These are phyloP conservation scores for Cantharis nigra DNA, from an alignment of 2,888 invertebrate species.

Conservation along the genomic window DNA sequence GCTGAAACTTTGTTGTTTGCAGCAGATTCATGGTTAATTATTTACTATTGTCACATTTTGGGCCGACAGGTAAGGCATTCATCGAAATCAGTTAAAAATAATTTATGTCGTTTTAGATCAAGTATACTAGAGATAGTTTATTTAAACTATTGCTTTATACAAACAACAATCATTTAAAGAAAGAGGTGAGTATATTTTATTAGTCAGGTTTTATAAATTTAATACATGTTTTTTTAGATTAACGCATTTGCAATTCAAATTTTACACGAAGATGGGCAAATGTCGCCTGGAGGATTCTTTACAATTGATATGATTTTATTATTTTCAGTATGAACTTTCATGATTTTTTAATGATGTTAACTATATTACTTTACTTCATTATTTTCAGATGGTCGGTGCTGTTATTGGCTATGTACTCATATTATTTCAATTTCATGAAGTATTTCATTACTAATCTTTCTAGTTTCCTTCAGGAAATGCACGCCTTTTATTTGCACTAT, in stretches of 20 bases:
- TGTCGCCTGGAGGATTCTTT: not conserved
- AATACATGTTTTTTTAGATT: not conserved
- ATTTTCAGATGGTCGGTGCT: not conserved
- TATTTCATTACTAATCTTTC: not conserved
- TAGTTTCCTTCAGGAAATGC: not conserved
- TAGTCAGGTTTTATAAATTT: not conserved
- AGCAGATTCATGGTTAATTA: not conserved
- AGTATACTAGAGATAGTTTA: not conserved
- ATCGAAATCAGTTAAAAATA: too few relatives aligned
- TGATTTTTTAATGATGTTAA: not conserved
- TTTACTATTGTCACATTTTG: not conserved
- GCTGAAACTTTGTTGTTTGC: not conserved
- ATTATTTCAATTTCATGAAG: not conserved
- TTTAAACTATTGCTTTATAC: not conserved
- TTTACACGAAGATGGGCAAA: not conserved
- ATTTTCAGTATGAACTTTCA: not conserved
- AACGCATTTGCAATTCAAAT: not conserved
- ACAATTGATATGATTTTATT: not conserved
- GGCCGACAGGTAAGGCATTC: not conserved
- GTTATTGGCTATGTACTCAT: not conserved
- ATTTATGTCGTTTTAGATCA: not conserved
- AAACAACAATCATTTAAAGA: not conserved
- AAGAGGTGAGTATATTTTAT: not conserved
- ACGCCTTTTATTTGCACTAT: not conserved
- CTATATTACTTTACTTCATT: not conserved